These are phyloP conservation scores for Aethes cnicana DNA, from an alignment of 2,888 invertebrate genomes.

Conservation along the genomic window DNA sequence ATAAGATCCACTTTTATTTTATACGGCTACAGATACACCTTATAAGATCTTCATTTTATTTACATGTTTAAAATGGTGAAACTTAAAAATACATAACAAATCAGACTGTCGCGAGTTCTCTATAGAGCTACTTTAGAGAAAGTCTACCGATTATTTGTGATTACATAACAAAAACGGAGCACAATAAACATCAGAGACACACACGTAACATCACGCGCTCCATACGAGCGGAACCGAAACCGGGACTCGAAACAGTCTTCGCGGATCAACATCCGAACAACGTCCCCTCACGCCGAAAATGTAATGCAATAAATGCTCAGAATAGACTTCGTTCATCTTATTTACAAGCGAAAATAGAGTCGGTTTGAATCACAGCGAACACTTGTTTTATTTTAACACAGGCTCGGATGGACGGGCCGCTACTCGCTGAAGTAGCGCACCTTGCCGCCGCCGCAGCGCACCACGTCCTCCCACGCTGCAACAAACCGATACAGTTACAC, in stretches of 20 bases:
- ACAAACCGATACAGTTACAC: conserved; percentile 40
- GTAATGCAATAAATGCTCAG: conserved; percentile 58
- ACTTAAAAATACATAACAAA: conserved; percentile 81
- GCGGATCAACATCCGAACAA: conserved; percentile 3
- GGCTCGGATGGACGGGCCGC: conserved; percentile 28
- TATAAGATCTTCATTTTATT: conserved; percentile 70
- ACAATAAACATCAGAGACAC: conserved; percentile 72
- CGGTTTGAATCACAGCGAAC: conserved; percentile 46
- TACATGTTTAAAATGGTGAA: conserved; percentile 70
- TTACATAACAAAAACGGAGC: conserved; percentile 74
- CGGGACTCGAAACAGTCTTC: conserved; percentile 14
- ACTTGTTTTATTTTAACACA: conserved; percentile 41
- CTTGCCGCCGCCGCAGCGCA: conserved; percentile 76
- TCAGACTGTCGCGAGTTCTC: conserved; percentile 55
- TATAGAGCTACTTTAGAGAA: conserved; percentile 64
- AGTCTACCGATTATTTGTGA: conserved; percentile 70
- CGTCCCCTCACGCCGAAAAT: conserved; percentile 35
- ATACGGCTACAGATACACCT: conserved; percentile 58
- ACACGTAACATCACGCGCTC: conserved; percentile 66
- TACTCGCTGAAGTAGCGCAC: conserved; percentile 75
- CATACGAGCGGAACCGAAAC: conserved; percentile 46
- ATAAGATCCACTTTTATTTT: conserved; percentile 21
- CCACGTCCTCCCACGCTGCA: conserved; percentile 89
- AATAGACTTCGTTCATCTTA: conserved; percentile 40
- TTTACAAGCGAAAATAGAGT: conserved; percentile 47